Evolutionary conservation across 2,888 invertebrate species (phyloP).

Genomic region (Rhaphigaster nebulosa): DNA sequence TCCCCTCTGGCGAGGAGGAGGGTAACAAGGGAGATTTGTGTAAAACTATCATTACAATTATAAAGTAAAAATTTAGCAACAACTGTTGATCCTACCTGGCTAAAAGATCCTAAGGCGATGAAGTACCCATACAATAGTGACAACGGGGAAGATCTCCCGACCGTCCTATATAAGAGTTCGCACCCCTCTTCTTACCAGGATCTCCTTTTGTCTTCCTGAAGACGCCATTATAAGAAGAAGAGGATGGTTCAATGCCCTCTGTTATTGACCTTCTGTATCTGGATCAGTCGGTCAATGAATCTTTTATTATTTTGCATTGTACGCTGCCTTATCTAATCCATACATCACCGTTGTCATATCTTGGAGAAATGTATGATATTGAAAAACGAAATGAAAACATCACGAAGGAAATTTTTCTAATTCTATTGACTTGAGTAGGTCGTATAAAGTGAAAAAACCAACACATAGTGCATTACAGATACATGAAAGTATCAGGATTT

Average conservation of each 20-base stretch:
- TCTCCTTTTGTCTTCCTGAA: background rate
- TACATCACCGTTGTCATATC: background rate
- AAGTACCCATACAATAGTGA: background rate
- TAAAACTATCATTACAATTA: too few relatives aligned
- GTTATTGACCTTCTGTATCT: background rate
- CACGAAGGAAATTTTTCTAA: background rate
- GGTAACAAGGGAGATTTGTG: too few relatives aligned
- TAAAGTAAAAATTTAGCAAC: background rate
- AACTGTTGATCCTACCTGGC: background rate
- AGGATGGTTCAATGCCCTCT: slow-evolving; percentile 34
- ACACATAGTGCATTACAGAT: too few relatives aligned
- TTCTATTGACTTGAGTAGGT: background rate
- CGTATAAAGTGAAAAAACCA: background rate
- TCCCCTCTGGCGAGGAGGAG: too few relatives aligned
- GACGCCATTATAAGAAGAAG: slow-evolving; percentile 9
- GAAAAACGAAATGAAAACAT: background rate
- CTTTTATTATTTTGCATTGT: background rate
- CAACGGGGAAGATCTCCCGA: background rate
- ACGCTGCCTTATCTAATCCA: background rate
- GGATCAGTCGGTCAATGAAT: slow-evolving; percentile 15
- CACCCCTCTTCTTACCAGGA: slow-evolving; percentile 13
- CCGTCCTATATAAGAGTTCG: slow-evolving; percentile 6
- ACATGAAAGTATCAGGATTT: background rate
- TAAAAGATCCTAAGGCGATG: background rate
- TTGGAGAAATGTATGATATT: background rate